Base-by-base conservation (phyloP, 2,113 vertebrate species). In the Prionailurus viverrinus region DNA sequence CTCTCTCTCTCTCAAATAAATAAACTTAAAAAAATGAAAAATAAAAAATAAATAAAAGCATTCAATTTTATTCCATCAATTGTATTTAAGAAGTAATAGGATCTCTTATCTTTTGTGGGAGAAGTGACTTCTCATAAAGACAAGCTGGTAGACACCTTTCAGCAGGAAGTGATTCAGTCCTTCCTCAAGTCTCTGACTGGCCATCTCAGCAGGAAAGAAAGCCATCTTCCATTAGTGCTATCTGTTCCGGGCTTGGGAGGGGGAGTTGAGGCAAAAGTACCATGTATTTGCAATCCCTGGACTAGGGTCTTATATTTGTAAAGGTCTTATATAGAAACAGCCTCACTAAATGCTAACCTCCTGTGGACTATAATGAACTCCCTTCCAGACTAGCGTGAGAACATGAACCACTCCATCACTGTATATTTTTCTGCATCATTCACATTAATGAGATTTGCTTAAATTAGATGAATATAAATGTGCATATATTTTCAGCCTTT, bases 381-480 rank as follows among this genome's bases (percentile, higher is more conserved):
- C 66, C 61, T 81, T 92, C 18, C n/a, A 87, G 68, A 92, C 55
- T 4, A 63, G 53, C 48, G 1, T 33, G 73, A 90, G 86, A 63
- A 53, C 61, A 68, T 33, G 39, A 94, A 58, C 53, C 33, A 31
- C 41, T 79, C 29, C 68, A 14, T 81, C 84, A 74, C 58, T 41
- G 80, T 9, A 25, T 31, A 31, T 94, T 92, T 85, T 96, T 80
- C 65, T 85, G 18, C 25, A 79, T 82, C 66, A 39, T 87, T 96
- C 92, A 98, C 45, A 45, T 76, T 84, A 96, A 88, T 92, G 69
- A 93, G 73, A 85, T 96, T 87, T 89, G n/a, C 80, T 86, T 82
- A 92, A 94, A 96, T 95, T 53, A 97, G 82, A 95, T 74, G 96
- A 96, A 96, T 85, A 92, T 10, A 94, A 96, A 92, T 87, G 74